Evolutionary conservation across 2,113 vertebrate genomes (phyloP), one percentile per base, ranked within the genome.

Genomic region (Fregata magnificens): DNA sequence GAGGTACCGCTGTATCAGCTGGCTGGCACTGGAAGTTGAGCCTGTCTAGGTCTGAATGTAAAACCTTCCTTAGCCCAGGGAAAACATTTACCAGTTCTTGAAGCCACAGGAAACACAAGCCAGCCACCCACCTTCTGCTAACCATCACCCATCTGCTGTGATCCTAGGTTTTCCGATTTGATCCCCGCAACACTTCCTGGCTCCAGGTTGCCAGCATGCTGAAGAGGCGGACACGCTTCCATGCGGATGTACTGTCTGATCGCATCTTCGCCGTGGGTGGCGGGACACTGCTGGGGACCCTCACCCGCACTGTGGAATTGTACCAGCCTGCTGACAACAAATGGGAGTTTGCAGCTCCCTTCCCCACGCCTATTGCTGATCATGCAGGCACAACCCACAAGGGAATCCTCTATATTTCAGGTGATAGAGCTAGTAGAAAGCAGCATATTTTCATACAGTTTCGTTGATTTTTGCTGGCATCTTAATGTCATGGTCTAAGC

Each of bases 351-450:
- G 10, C 81, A 26, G 79, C 92, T 19, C 85, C 97, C 4, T 87
- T 95, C 67, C 97, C 98, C 2, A 5, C 9, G 8, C 91, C 97
- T 2, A 49, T 97, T 59, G 98, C 97, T 19, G 97, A 98, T 44
- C 97, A 97, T 0, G 80, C 96, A 6, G 96, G 98, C 36, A 74
- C 97, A 6, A 95, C 93, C 24, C 96, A 98, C 61, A 76, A 71
- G 67, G 97, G 96, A 73, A 97, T 98, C 65, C 90, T 98, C 77
- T 98, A 97, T 21, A 86, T 97, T 40, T 94, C 97, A 95, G 97
- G 97, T 97, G 70, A 94, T 2, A 18, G 8, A 65, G 38, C 32
- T 12, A 17, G 38, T 31, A 49, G 53, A 53, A 58, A 69, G n/a
- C n/a, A 70, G 44, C 16, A 2, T 13, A 11, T 65, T 86, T 36